These are phyloP conservation scores for Sylvia borin DNA, from an alignment of 2,797 vertebrate species.

Conservation along the genomic window DNA sequence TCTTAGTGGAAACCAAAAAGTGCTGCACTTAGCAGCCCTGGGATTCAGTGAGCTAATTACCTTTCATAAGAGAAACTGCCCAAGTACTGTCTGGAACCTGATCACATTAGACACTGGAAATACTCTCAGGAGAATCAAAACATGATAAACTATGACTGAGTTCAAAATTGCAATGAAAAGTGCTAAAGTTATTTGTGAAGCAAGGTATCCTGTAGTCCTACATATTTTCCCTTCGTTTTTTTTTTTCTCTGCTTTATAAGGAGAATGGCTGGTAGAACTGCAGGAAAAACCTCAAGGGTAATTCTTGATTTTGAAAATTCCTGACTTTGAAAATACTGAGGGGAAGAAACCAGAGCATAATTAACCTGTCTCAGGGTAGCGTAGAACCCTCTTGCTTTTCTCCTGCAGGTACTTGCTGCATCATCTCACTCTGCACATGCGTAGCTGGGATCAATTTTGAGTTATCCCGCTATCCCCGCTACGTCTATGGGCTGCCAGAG, in stretches of 20 bases:
- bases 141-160: neutral
- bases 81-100: neutral
- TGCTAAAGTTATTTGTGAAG: neutral
- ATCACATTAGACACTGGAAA: neutral
- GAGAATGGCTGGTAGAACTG: neutral
- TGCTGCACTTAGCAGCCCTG: neutral
- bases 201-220: neutral
- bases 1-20: neutral
- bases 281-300: neutral
- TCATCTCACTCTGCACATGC: conserved; percentile 94
- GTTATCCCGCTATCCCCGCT: conserved; percentile 90
- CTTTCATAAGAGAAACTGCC: neutral
- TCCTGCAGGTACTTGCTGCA: conserved; percentile 90
- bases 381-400: conserved; percentile 31
- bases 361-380: neutral
- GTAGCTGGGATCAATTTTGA: conserved; percentile 96
- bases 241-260: neutral
- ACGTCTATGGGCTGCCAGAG: conserved; percentile 91
- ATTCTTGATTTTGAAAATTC: neutral
- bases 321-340: neutral
- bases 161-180: neutral
- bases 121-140: neutral
- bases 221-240: neutral
- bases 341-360: fast-evolving
- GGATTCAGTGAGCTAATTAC: neutral